These are phyloP conservation scores for Oncopodura yosiiana DNA, from an alignment of 1,140 invertebrate genomes.

Conservation along the genomic window DNA sequence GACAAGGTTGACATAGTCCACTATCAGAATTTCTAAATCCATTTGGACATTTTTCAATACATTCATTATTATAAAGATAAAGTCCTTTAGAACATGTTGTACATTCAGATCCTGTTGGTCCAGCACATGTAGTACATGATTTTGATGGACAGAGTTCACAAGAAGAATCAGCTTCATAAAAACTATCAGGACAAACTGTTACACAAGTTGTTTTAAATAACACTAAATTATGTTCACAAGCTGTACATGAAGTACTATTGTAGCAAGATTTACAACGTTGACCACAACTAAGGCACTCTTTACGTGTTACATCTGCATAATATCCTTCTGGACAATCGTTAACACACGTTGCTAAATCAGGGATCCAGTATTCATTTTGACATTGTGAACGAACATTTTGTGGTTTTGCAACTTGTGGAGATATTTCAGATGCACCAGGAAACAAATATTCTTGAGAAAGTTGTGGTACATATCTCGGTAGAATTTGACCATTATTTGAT, in stretches of 20 bases:
- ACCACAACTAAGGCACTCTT: constrained; percentile 65
- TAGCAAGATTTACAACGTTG: constrained; percentile 71
- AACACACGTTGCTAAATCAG: constrained; percentile 39
- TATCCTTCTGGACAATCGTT: constrained; percentile 77
- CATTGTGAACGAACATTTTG: constrained; percentile 28
- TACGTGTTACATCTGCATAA: constrained; percentile 61
- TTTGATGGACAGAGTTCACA: constrained; percentile 23
- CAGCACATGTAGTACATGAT: constrained; percentile 53
- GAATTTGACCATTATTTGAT: constrained; percentile 40
- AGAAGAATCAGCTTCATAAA: constrained; percentile 55
- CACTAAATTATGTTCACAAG: constrained; percentile 70
- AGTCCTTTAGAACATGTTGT: constrained; percentile 65
- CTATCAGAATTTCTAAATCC: constrained; percentile 67
- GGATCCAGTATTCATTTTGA: constrained; percentile 33
- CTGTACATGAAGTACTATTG: constrained; percentile 65
- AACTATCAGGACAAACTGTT: constrained; percentile 65
- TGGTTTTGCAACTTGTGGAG: constrained; percentile 16
- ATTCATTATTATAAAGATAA: constrained; percentile 67
- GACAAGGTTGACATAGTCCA: constrained; percentile 63
- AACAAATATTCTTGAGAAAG: constrained; percentile 32
- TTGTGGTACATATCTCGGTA: constrained; percentile 43
- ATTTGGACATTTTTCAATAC: constrained; percentile 70
- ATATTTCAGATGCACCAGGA: constrained; percentile 23
- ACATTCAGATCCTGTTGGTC: constrained; percentile 70
- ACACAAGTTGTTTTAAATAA: constrained; percentile 68